Percentiles rank a stretch among this genome's conserved stretches.
These are phyloP conservation scores for Drosophila arawakana DNA, from an alignment of 1,140 invertebrate species.

Conservation along the genomic window DNA sequence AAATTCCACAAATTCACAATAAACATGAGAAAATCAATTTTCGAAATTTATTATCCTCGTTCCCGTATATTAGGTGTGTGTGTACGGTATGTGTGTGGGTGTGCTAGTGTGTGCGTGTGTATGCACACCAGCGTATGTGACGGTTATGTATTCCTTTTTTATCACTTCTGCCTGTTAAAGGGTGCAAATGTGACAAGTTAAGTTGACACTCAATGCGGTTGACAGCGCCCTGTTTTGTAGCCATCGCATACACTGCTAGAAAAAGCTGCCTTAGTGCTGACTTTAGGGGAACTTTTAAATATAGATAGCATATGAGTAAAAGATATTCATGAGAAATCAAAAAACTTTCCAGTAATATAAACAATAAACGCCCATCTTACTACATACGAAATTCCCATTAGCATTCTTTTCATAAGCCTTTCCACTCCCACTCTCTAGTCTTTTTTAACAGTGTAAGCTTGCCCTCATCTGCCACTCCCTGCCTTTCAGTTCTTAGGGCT, in stretches of 20 bases:
- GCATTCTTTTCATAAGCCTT: no score
- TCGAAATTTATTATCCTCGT: constrained; percentile 67
- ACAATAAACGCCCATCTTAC: no score
- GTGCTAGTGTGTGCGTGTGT: background rate
- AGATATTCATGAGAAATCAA: no score
- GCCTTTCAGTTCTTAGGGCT: background rate
- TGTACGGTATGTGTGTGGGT: background rate
- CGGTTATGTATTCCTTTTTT: constrained; percentile 47
- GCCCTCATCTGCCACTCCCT: background rate
- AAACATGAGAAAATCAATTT: constrained; percentile 79
- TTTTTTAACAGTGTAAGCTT: background rate
- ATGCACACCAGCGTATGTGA: background rate
- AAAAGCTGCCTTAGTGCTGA: no score
- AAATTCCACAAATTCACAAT: constrained; percentile 79
- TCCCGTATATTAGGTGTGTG: constrained; percentile 15
- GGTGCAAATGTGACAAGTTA: constrained; percentile 79
- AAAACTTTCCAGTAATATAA: no score
- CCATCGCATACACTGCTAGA: background rate
- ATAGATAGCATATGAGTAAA: no score
- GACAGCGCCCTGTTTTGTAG: constrained; percentile 36
- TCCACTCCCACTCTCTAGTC: no score
- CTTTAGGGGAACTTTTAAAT: no score
- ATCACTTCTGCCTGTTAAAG: constrained; percentile 63
- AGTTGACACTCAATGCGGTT: constrained; percentile 73
- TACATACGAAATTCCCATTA: no score